These are phyloP conservation scores for Serranus cabrilla DNA, from an alignment of 2,797 vertebrate genomes.

Conservation along the genomic window DNA sequence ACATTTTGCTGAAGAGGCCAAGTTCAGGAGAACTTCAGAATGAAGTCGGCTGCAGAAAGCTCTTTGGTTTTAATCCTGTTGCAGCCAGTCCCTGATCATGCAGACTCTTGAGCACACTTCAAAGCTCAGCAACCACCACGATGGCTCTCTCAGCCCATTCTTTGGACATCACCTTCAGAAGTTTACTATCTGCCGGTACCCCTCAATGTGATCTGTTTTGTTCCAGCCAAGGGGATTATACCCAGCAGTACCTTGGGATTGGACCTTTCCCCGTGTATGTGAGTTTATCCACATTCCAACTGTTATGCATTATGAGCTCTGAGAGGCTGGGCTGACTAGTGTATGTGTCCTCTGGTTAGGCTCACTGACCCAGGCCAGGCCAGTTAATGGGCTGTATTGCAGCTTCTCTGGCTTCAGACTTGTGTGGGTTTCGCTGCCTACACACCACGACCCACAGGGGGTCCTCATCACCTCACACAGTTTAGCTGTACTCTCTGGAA, in stretches of 20 bases:
- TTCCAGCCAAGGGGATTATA: constrained; percentile 78
- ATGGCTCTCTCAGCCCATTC: constrained; percentile 69
- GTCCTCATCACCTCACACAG: constrained; percentile 59
- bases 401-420: constrained; percentile 59
- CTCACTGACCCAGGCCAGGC: constrained; percentile 61
- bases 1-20: constrained; percentile 67
- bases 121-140: constrained; percentile 67
- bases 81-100: constrained; percentile 68
- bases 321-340: constrained; percentile 47
- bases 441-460: constrained; percentile 65
- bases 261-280: constrained; percentile 69
- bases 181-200: constrained; percentile 67
- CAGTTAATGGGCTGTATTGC: constrained; percentile 73
- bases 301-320: constrained; percentile 71
- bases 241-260: constrained; percentile 64
- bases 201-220: constrained; percentile 75
- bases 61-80: constrained; percentile 77
- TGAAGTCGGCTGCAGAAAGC: constrained; percentile 73
- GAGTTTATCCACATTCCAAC: constrained; percentile 76
- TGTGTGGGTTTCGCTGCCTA: constrained; percentile 62
- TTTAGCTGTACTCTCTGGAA: constrained; percentile 58
- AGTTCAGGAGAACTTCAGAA: constrained; percentile 74
- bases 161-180: constrained; percentile 76
- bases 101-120: constrained; percentile 77
- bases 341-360: constrained; percentile 67